Conservation (phyloP, 2,888 invertebrate species). For the Sphaerophoria taeniata region DNA sequence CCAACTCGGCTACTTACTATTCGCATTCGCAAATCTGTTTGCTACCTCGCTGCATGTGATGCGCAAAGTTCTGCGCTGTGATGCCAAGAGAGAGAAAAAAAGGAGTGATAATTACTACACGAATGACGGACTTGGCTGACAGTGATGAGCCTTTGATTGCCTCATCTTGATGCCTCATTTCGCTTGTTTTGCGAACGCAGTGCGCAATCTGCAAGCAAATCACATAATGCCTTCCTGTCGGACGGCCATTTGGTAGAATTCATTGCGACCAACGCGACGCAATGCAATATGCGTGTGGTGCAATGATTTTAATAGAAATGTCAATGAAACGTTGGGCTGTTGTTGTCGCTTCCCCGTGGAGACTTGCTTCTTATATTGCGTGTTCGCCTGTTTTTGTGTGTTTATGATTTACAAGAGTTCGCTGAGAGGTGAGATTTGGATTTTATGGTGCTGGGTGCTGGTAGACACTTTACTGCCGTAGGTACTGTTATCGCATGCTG, state of each 20-base stretch:
- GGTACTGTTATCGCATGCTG: slow-evolving; percentile 61
- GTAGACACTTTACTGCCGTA: slow-evolving; percentile 20
- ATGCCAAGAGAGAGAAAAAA: slow-evolving; percentile 20
- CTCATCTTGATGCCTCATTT: slow-evolving; percentile 63
- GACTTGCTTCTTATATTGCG: slow-evolving; percentile 30
- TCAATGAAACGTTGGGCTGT: slow-evolving; percentile 63
- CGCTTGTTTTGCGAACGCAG: slow-evolving; percentile 15
- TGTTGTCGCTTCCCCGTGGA: slow-evolving; percentile 46
- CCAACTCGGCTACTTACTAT: slow-evolving; percentile 19
- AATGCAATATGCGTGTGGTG: slow-evolving; percentile 52
- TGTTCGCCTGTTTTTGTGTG: slow-evolving; percentile 59
- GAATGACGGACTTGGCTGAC: slow-evolving; percentile 71
- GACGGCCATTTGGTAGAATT: neutral
- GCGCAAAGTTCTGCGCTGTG: neutral
- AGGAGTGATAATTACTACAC: slow-evolving; percentile 70
- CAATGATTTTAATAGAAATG: slow-evolving; percentile 74
- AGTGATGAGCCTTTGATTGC: slow-evolving; percentile 75
- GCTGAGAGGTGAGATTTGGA: slow-evolving; percentile 50
- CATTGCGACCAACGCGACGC: neutral
- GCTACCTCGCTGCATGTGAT: neutral
- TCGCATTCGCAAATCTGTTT: slow-evolving; percentile 4
- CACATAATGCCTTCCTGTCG: slow-evolving; percentile 66
- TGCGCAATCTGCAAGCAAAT: slow-evolving; percentile 16
- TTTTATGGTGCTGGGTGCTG: slow-evolving; percentile 44
- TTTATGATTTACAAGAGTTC: slow-evolving; percentile 43